phyloP scores from a whole-genome alignment of 2,888 invertebrate species.

The Acholoe squamosa region DNA sequence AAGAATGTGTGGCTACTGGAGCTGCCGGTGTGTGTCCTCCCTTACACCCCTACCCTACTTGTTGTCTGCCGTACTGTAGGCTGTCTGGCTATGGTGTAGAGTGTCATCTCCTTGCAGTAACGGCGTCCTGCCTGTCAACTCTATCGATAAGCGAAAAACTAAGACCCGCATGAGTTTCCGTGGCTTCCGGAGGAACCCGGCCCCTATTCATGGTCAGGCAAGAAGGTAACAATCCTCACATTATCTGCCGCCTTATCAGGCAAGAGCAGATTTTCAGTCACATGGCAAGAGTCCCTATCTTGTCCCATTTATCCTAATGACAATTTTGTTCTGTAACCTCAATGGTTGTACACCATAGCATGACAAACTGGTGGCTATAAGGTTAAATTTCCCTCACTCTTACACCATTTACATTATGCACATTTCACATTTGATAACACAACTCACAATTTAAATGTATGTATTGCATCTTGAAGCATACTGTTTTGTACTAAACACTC shows the following conservation, averaged over 20 bases:
- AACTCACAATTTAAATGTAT: no score
- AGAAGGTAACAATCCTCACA: constrained; percentile 42
- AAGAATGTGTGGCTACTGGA: not conserved
- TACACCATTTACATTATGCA: no score
- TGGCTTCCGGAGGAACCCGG: constrained; percentile 39
- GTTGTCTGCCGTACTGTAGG: not conserved
- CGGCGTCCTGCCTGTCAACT: not conserved
- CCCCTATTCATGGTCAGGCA: not conserved
- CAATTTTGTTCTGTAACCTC: not conserved
- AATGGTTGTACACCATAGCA: constrained; percentile 15
- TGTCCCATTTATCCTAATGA: not conserved
- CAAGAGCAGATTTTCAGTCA: not conserved
- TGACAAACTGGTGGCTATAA: not conserved
- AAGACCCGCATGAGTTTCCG: constrained; percentile 61
- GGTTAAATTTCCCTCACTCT: no score
- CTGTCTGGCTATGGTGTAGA: constrained; percentile 59
- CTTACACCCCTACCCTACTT: not conserved
- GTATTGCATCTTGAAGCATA: no score
- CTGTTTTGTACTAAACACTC: no score
- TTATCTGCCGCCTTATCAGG: not conserved
- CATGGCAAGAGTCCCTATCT: not conserved
- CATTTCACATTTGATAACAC: no score
- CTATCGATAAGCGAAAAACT: constrained; percentile 59
- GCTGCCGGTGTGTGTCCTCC: no score
- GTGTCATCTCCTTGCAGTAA: constrained; percentile 27